Evolutionary conservation across 2,888 invertebrate species (phyloP).

Genomic region (Unio pictorum): DNA sequence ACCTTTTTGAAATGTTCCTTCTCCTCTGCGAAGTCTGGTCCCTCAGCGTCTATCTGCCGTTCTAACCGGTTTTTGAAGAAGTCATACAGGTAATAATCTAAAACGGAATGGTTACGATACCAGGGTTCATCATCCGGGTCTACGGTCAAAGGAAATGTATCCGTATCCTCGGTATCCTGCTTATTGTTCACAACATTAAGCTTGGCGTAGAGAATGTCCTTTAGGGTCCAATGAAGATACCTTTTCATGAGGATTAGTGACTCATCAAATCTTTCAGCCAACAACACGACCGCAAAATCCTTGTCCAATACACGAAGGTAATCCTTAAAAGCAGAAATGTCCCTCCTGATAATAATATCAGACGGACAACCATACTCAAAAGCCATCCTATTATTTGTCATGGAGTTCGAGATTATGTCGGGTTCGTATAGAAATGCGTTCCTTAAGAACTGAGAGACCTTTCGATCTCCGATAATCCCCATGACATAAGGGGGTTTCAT

Average conservation of each 20-base stretch:
- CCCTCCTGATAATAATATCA: conserved; percentile 20
- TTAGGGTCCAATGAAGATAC: conserved; percentile 20
- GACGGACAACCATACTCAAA: conserved; percentile 29
- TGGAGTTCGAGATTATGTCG: conserved; percentile 5
- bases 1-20: conserved; percentile 18
- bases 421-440: conserved; percentile 14
- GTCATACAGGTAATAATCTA: conserved; percentile 30
- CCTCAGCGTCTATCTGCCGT: conserved; percentile 20
- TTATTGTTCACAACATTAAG: conserved; percentile 25
- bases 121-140: conserved; percentile 1
- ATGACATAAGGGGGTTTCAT: conserved; percentile 17
- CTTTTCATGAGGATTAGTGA: conserved; percentile 28
- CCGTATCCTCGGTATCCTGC: conserved; percentile 8
- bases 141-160: too few species aligned
- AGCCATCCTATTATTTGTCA: conserved; percentile 28
- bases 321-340: conserved; percentile 17
- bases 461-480: conserved; percentile 11
- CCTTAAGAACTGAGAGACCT: conserved; percentile 15
- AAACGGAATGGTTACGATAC: conserved; percentile 15
- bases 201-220: conserved; percentile 31
- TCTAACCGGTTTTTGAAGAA: conserved; percentile 24
- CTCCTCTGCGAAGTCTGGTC: conserved; percentile 18
- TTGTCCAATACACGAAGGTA: conserved; percentile 26
- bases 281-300: conserved; percentile 26
- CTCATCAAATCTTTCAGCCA: conserved; percentile 31